Evolutionary conservation across 2,797 vertebrate genomes (phyloP).

Genomic region (Pangasius sanitwongsei): DNA sequence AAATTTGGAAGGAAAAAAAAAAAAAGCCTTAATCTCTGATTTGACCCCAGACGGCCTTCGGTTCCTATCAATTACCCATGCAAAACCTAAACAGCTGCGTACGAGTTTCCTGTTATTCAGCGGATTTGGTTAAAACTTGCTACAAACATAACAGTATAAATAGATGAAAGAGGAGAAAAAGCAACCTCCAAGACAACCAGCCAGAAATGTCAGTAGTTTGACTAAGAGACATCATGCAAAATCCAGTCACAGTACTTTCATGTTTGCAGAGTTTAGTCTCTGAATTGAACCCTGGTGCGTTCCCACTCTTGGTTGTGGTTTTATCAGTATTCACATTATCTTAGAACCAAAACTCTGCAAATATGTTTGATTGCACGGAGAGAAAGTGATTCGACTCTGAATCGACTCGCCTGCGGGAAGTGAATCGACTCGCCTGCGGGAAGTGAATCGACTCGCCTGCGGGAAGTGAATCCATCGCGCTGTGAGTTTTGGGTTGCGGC

Average conservation of each 20-base stretch:
- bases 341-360: not conserved
- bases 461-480: not conserved
- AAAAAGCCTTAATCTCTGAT: not conserved
- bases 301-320: not conserved
- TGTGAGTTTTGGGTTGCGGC: not conserved
- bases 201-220: not conserved
- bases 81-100: not conserved
- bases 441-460: not conserved
- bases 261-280: not conserved
- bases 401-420: not conserved
- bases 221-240: not conserved
- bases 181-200: not conserved
- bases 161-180: not conserved
- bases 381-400: not conserved
- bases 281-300: not conserved
- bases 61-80: slow-evolving; percentile 1
- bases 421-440: not conserved
- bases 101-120: not conserved
- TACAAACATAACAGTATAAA: not conserved
- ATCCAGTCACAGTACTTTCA: too few relatives aligned
- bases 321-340: not conserved
- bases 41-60: not conserved
- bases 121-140: not conserved
- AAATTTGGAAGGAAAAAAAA: not conserved
- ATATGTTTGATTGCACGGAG: not conserved